Percentiles rank a stretch among this genome's conserved stretches.
Conservation (phyloP, 1,140 invertebrate species). For the Lasioglossum albipes region DNA sequence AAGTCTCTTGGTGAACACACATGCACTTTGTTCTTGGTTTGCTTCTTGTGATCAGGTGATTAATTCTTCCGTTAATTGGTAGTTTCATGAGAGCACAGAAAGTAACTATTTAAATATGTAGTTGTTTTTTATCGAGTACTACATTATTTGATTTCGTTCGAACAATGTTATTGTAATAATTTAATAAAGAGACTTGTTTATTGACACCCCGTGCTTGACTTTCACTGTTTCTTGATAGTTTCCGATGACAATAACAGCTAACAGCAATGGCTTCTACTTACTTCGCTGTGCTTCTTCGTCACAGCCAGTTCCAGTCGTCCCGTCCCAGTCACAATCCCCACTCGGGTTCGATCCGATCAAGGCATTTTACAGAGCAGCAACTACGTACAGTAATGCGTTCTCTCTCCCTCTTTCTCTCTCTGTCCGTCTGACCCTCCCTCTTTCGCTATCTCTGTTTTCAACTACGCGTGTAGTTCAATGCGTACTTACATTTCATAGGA, state of each 20-base stretch:
- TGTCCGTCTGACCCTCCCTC: neutral
- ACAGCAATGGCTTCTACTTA: conserved; percentile 26
- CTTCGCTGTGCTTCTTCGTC: neutral
- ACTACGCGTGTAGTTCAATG: neutral
- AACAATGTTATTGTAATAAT: neutral
- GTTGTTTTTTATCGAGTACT: neutral
- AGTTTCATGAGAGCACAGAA: too few relatives aligned
- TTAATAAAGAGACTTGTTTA: neutral
- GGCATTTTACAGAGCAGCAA: conserved; percentile 5
- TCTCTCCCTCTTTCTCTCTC: conserved; percentile 5
- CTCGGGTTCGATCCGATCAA: conserved; percentile 5
- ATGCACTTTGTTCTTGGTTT: conserved; percentile 2
- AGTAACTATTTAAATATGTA: too few relatives aligned
- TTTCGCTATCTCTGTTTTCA: conserved; percentile 13
- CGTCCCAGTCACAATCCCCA: neutral
- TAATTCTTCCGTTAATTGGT: conserved; percentile 11
- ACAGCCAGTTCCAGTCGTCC: neutral
- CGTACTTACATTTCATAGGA: conserved; percentile 6
- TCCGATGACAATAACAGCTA: neutral
- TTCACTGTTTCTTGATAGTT: neutral
- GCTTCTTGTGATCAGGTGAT: conserved; percentile 4
- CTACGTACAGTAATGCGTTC: neutral
- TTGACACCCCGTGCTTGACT: neutral
- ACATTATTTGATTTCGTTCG: neutral
- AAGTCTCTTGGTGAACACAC: neutral